Evolutionary conservation across 1,140 invertebrate species (phyloP), one percentile per base, ranked within the genome.

Genomic region (Goniozus legneri): DNA sequence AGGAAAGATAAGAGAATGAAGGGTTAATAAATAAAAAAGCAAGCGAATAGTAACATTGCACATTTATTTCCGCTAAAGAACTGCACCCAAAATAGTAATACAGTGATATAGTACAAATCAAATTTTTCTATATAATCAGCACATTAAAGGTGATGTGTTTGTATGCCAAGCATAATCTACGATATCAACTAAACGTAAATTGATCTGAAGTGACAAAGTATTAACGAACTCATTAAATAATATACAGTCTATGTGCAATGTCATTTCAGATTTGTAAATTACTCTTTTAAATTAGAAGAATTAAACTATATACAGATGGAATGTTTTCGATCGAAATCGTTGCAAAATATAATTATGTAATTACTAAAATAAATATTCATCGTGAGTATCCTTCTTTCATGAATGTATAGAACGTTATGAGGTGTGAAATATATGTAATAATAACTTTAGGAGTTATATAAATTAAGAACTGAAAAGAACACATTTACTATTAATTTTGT

Each of bases 21-120:
- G 58, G 62, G 58, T 67, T 64, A 70, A 67, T 69, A 70, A 70
- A 69, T 67, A 67, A 71, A 65, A 69, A 65, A 64, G 56, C 60
- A 71, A 69, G 67, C 66, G n/a, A 47, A 49, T 65, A 65, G 58
- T 64, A 56, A 40, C 57, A 66, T 62, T 64, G 64, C 56, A 66
- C 53, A 53, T 71, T 71, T 71, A 71, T 71, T 70, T 35, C 59
- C 36, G 48, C 48, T 48, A 59, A 46, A 60, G 44, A 53, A 61
- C 44, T 61, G 60, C 54, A 51, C 47, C 46, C 50, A 53, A 44
- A 48, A 42, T 52, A 32, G 50, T 38, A 38, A 54, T 62, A 62
- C 59, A 61, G 48, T 55, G 34, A 37, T 51, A 48, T 24, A 35
- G 16, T 43, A 43, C 24, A 33, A 10, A 33, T 38, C 31, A 33